Evolutionary conservation across 2,113 vertebrate species (phyloP), one percentile per base, ranked within the genome.

Genomic region (Oplegnathus fasciatus): DNA sequence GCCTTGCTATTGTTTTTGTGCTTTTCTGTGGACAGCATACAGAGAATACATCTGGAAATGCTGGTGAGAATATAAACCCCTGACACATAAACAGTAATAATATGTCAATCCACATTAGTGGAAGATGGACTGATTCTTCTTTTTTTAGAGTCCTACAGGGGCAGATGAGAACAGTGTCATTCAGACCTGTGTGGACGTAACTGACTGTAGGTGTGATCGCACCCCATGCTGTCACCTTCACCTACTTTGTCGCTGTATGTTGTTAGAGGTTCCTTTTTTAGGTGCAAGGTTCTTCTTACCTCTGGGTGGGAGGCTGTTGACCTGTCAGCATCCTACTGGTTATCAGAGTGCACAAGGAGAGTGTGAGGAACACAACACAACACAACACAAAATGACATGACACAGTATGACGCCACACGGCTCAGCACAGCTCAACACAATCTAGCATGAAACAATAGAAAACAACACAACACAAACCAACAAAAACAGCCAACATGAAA

Each of bases 221-320:
- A 64, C 75, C 34, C 28, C 20, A 22, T 22, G 11, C 57, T 54
- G n/a, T 83, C 67, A 76, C 68, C 57, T 50, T 68, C 17, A 40
- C 52, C 71, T 62, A 17, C 60, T 82, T 82, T 85, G 71, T 86
- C 70, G 44, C 42, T 77, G 34, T 37, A n/a, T 9, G 61, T 62
- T 72, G 78, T 89, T 73, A 83, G 69, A 75, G 66, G 46, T 48
- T 84, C 55, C 81, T 71, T 82, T 91, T 91, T 80, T 78, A 44
- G 71, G 34, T 34, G 76, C 37, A 14, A n/a, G 7, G 64, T 60
- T 9, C 66, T 74, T 84, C 68, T 90, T 72, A 75, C 69, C 71
- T 89, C 60, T 55, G 46, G 46, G 67, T 87, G 84, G 37, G 74
- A 80, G 73, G 82, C 87, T 87, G 78, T 89, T 93, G 89, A 93